Evolutionary conservation across 2,888 invertebrate species (phyloP).

Genomic region (Orthosia cruda): DNA sequence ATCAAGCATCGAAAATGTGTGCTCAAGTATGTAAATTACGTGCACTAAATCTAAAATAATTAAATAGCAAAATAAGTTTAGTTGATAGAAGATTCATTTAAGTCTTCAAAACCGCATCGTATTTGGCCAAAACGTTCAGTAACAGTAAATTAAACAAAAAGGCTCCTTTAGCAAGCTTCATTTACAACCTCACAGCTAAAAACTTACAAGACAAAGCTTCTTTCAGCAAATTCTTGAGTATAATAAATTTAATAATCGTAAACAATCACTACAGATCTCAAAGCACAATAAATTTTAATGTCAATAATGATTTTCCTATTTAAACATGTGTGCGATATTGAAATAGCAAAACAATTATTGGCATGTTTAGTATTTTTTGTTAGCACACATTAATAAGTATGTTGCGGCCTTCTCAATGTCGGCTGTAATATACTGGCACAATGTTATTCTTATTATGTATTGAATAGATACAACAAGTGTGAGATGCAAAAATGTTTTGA

Average conservation of each 20-base stretch:
- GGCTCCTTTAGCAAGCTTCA: background rate
- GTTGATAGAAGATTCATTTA: no score
- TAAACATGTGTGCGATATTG: background rate
- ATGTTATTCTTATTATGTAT: constrained; percentile 29
- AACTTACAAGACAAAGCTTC: background rate
- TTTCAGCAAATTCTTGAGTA: background rate
- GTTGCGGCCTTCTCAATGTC: constrained; percentile 49
- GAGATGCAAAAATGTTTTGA: constrained; percentile 17
- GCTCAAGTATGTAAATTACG: background rate
- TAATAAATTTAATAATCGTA: background rate
- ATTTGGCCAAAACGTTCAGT: no score
- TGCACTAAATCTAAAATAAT: background rate
- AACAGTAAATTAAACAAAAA: no score
- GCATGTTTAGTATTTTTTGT: constrained; percentile 34
- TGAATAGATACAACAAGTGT: constrained; percentile 26
- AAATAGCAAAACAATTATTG: constrained; percentile 16
- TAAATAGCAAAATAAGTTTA: background rate
- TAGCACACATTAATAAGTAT: constrained; percentile 4
- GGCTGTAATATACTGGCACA: constrained; percentile 20
- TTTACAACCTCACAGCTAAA: background rate
- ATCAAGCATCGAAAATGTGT: background rate
- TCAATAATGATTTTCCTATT: no score
- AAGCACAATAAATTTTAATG: constrained; percentile 11
- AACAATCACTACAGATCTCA: background rate
- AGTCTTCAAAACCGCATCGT: no score